Evolutionary conservation across 2,113 vertebrate species (phyloP).

Genomic region (Pedetes capensis): DNA sequence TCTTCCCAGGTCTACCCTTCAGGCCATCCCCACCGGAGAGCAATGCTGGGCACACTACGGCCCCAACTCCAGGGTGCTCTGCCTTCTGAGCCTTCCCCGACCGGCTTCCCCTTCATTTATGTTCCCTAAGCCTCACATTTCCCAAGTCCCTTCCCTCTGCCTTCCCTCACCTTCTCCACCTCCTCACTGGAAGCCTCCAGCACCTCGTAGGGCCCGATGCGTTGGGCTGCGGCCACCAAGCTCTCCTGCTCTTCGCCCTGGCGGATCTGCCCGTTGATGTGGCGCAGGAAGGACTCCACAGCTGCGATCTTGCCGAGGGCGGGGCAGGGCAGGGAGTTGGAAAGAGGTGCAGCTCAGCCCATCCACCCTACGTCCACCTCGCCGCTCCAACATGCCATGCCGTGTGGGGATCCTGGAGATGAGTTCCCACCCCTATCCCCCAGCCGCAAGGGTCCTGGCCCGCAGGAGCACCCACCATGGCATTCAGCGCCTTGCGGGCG

Average conservation of each 20-base stretch:
- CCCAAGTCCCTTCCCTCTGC: neutral
- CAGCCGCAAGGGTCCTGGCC: rapidly evolving
- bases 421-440: neutral
- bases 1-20: neutral
- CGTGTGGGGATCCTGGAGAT: neutral
- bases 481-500: conserved; percentile 77
- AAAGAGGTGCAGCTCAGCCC: neutral
- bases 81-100: neutral
- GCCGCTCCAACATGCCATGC: neutral
- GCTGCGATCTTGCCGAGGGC: conserved; percentile 77
- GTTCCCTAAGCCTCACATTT: neutral
- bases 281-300: conserved; percentile 88
- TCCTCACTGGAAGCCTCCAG: conserved; percentile 90
- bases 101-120: neutral
- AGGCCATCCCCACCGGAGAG: neutral
- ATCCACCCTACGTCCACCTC: neutral
- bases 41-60: neutral
- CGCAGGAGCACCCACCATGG: conserved; percentile 84
- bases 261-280: conserved; percentile 87
- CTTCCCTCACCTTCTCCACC: conserved; percentile 87
- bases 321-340: no score
- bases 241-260: conserved; percentile 87
- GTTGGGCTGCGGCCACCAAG: conserved; percentile 83
- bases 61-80: neutral
- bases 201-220: conserved; percentile 89